Evolutionary conservation across 2,888 invertebrate species (phyloP).

Genomic region (Drosophila atripex): DNA sequence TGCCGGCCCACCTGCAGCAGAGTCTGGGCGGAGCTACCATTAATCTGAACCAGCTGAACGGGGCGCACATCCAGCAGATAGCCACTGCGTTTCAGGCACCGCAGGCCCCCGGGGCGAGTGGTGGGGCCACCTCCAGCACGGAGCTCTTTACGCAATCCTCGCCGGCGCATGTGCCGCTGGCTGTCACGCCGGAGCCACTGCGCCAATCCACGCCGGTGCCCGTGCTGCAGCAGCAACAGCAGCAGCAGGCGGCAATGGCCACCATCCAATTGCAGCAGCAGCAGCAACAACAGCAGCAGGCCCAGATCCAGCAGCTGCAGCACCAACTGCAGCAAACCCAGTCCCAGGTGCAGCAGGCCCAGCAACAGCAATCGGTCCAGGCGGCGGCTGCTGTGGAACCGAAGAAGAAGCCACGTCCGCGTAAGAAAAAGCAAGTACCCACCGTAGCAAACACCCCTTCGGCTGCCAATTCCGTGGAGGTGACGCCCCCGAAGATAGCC

Average conservation of each 20-base stretch:
- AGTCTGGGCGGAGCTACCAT: constrained; percentile 81
- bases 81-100: constrained; percentile 82
- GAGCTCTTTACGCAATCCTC: constrained; percentile 76
- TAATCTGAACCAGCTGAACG: constrained; percentile 83
- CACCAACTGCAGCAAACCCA: constrained; percentile 72
- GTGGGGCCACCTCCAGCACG: constrained; percentile 30
- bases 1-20: constrained; percentile 83
- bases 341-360: constrained; percentile 67
- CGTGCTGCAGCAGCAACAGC: constrained; percentile 66
- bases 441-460: constrained; percentile 28
- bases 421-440: constrained; percentile 72
- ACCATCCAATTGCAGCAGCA: constrained; percentile 79
- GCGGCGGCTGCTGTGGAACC: constrained; percentile 46
- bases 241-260: constrained; percentile 70
- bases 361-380: constrained; percentile 52
- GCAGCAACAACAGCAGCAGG: constrained; percentile 76
- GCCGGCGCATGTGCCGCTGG: constrained; percentile 76
- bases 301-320: constrained; percentile 66
- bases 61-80: constrained; percentile 83
- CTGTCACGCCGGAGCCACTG: constrained; percentile 81
- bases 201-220: constrained; percentile 79
- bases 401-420: constrained; percentile 76
- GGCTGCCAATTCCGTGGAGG: constrained; percentile 24
- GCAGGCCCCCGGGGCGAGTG: constrained; percentile 62
- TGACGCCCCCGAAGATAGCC: constrained; percentile 55